A percentile compares a stretch with the other conserved stretches of the same genome.
Evolutionary conservation across 2,113 vertebrate genomes (phyloP).

Genomic region (Anoplopoma fimbria): DNA sequence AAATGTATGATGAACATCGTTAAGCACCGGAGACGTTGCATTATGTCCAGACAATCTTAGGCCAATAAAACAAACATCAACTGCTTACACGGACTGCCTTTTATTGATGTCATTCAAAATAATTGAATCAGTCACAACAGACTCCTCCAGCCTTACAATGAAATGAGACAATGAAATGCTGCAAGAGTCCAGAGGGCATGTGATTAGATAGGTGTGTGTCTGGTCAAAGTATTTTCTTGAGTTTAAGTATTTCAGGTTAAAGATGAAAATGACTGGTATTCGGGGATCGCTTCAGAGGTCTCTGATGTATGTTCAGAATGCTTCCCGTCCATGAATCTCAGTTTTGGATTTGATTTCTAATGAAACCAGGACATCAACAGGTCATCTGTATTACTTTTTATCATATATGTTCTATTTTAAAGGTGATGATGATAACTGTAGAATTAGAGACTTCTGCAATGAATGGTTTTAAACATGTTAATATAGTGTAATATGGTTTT

Average conservation of each 20-base stretch:
- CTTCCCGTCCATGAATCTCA: background rate
- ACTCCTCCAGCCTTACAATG: background rate
- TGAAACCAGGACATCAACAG: background rate
- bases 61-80: constrained; percentile 81
- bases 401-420: background rate
- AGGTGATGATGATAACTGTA: background rate
- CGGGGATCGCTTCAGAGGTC: background rate
- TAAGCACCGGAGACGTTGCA: constrained; percentile 94
- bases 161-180: background rate
- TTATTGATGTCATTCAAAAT: constrained; percentile 39
- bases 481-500: background rate
- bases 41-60: constrained; percentile 88
- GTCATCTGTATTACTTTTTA: background rate
- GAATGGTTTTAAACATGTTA: background rate
- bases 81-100: constrained; percentile 60
- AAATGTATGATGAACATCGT: constrained; percentile 99
- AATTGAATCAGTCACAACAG: background rate
- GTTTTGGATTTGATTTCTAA: background rate
- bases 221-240: background rate
- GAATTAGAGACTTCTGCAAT: background rate
- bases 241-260: constrained; percentile 2
- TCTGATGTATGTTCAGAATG: background rate
- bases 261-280: background rate
- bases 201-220: constrained; percentile 15
- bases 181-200: background rate